A percentile compares a stretch with the other conserved stretches of the same genome.
Evolutionary conservation across 2,888 invertebrate species (phyloP).

Genomic region (Cosmia pyralina): DNA sequence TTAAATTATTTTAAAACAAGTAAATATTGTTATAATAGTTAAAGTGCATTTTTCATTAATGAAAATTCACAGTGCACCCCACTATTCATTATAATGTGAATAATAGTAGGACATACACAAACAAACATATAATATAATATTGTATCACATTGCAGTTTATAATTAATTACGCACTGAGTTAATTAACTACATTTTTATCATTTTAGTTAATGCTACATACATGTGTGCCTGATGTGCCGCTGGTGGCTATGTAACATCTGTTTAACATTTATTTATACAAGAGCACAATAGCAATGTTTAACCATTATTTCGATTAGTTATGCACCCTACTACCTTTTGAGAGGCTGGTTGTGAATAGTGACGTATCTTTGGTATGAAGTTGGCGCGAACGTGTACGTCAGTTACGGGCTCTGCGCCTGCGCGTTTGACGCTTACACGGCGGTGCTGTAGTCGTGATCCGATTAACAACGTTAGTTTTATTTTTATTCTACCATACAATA

Average conservation of each 20-base stretch:
- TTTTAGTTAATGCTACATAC: conserved; percentile 6
- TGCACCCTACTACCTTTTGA: conserved; percentile 70
- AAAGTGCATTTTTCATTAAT: conserved; percentile 2
- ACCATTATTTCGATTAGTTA: conserved; percentile 62
- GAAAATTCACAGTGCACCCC: background rate
- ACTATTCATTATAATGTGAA: background rate
- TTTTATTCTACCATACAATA: conserved; percentile 72
- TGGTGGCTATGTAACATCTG: conserved; percentile 45
- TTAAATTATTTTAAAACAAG: background rate
- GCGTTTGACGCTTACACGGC: conserved; percentile 90
- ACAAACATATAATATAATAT: background rate
- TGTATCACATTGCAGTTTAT: conserved; percentile 10
- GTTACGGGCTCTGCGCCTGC: conserved; percentile 89
- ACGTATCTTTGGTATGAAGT: conserved; percentile 83
- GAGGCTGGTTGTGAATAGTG: conserved; percentile 67
- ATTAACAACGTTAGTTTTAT: conserved; percentile 89
- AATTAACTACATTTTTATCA: conserved; percentile 22
- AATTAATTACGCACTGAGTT: conserved; percentile 18
- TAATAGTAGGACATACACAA: background rate
- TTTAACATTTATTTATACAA: conserved; percentile 37
- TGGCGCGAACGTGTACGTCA: conserved; percentile 86
- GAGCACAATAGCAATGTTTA: conserved; percentile 44
- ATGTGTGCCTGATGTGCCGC: background rate
- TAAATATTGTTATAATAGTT: background rate
- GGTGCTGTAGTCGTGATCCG: conserved; percentile 90